Evolutionary conservation across 2,113 vertebrate species (phyloP), one percentile per base, ranked within the genome.

Genomic region (Psittacara wagleri): DNA sequence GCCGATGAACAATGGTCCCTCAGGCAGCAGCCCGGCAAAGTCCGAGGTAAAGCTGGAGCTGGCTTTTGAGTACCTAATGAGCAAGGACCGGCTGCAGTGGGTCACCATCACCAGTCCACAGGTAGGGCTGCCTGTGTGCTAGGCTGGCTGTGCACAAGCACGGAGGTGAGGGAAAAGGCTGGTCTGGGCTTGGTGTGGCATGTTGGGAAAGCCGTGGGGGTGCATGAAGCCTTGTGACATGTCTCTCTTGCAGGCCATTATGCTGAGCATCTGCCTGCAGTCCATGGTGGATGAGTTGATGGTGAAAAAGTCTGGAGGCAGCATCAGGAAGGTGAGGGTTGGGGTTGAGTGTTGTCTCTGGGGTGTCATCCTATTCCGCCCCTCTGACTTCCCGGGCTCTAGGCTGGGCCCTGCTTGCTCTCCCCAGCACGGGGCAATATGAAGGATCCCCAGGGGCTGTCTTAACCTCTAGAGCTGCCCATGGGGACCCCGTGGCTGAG

Each of bases 191-290:
- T 1, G 1, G 55, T 0, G 1, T 7, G 33, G 54, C 3, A 3
- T 3, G 8, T 9, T 1, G 3, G 19, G 51, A n/a, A 13, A 20
- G 28, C 23, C 2, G 2, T 20, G 44, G 68, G 72, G 23, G 35
- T 15, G 19, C 1, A 3, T 2, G 37, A 55, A 33, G 25, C 44
- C 52, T 27, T 0, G 0, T 75, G 48, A 86, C 10, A 4, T 62
- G n/a, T 69, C n/a, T 92, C 48, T 11, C 43, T 51, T 96, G 72
- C 88, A 99, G 99, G 99, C 99, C 9, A 99, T 99, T 95, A 99
- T 99, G 99, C 99, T 99, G 99, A 99, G 99, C 83, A 99, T 99
- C 98, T 99, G 99, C 93, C 97, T 99, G 61, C 99, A 99, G 97
- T 99, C 99, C 43, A 99, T 99, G 99, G 99, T 99, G 70, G 99